Evolutionary conservation across 2,797 vertebrate genomes (phyloP).

Genomic region (Xyrichtys novacula): DNA sequence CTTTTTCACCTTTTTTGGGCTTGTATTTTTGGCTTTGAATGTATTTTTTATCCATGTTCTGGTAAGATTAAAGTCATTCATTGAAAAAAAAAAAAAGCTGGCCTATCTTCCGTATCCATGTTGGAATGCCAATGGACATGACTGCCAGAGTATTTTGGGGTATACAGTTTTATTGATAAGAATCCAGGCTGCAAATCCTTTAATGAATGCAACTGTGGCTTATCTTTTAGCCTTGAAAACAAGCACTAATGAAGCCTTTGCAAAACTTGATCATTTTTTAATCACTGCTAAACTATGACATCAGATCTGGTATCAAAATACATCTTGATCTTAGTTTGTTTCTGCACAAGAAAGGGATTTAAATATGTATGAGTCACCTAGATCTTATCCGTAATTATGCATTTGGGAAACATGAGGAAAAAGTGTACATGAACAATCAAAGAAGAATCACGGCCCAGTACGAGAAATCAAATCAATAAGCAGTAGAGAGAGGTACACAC

Average conservation of each 20-base stretch:
- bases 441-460: constrained; percentile 21
- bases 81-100: not conserved
- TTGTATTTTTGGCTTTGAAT: too few relatives aligned
- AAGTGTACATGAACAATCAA: constrained; percentile 13
- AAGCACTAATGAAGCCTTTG: not conserved
- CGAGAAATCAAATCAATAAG: constrained; percentile 74
- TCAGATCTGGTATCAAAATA: not conserved
- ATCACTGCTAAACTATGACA: not conserved
- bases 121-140: constrained; percentile 1
- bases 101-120: not conserved
- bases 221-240: not conserved
- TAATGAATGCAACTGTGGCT: not conserved
- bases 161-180: not conserved
- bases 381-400: not conserved
- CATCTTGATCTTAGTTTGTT: not conserved
- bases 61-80: not conserved
- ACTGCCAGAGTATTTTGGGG: not conserved
- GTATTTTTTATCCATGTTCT: constrained; percentile 1
- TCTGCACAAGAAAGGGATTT: not conserved
- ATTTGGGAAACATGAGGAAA: constrained; percentile 15
- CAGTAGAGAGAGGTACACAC: constrained; percentile 66
- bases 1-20: too few relatives aligned
- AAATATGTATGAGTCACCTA: not conserved
- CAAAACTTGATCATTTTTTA: not conserved
- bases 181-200: constrained; percentile 8